Evolutionary conservation across 2,113 vertebrate species (phyloP), one percentile per base, ranked within the genome.

Genomic region (Cygnus atratus): DNA sequence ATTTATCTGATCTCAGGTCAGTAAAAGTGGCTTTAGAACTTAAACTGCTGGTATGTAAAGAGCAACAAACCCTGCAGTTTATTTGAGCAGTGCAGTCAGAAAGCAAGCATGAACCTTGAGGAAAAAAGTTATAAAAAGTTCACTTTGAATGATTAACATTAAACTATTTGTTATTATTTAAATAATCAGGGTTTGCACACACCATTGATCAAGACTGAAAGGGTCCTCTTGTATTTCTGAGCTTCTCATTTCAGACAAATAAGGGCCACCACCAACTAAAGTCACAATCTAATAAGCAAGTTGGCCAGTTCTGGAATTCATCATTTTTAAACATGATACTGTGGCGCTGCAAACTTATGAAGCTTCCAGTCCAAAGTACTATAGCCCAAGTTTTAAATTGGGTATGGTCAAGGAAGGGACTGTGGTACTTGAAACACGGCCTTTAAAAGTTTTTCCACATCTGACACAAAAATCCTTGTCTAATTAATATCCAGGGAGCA

Each of bases 1-100:
- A 87, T 95, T 92, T 85, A 93, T 93, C 86, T 94, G 86, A 97
- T 88, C 57, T 75, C 90, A 96, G 92, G 96, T 93, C 93, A 92
- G 54, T 50, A 93, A 55, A 76, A 88, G 50, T 44, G 75, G 72
- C 88, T 94, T 97, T 94, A 79, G 66, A 96, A 93, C 88, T 96
- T 95, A 70, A 96, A 90, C 25, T 96, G 76, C 84, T 95, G 94
- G 84, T 88, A 96, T 94, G 90, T 73, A 87, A 96, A 97, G 50
- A 88, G 84, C 89, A 96, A 94, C 92, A 97, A 94, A 81, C 86
- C 75, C 87, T 24, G 33, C 71, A 88, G 62, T 84, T 97, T 92
- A 94, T 92, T 92, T 93, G 81, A 96, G 86, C 54, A 71, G 62
- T 7, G 79, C 61, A 77, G 93, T 90, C 95, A 95, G 77, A 96